Percentiles rank a stretch among this genome's conserved stretches.
Conservation (phyloP, 2,113 vertebrate species). For the Sardina pilchardus region DNA sequence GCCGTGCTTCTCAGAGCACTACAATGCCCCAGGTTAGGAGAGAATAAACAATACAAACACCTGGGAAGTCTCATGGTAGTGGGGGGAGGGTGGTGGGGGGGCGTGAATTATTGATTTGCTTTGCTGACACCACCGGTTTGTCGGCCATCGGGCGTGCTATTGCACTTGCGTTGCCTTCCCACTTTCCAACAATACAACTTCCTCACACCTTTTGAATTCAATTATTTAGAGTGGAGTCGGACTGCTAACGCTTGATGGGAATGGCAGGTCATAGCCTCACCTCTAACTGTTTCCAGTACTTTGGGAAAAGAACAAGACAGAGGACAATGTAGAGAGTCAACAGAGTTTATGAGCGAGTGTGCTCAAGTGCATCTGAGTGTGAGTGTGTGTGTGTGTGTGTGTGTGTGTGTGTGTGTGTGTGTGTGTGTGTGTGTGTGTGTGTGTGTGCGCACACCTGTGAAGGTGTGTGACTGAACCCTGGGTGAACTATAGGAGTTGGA, state of each 20-base stretch:
- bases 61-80: background rate
- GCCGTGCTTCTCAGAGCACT: background rate
- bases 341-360: background rate
- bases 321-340: background rate
- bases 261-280: background rate
- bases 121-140: constrained; percentile 3
- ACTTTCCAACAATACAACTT: background rate
- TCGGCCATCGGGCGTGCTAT: background rate
- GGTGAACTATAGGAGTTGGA: background rate
- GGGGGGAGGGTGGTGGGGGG: background rate
- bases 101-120: background rate
- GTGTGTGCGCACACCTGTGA: background rate
- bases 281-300: background rate
- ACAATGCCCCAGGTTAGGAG: background rate
- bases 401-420: background rate
- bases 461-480: background rate
- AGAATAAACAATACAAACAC: background rate
- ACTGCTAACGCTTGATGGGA: background rate
- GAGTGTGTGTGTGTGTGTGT: no score
- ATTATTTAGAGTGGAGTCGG: background rate
- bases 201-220: background rate
- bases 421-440: background rate
- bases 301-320: background rate
- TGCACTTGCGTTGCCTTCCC: background rate
- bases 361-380: background rate